A percentile compares a stretch with the other conserved stretches of the same genome.
phyloP scores from a whole-genome alignment of 35 echinoderm and acorn worm species.

The Heliocidaris erythrogramma region DNA sequence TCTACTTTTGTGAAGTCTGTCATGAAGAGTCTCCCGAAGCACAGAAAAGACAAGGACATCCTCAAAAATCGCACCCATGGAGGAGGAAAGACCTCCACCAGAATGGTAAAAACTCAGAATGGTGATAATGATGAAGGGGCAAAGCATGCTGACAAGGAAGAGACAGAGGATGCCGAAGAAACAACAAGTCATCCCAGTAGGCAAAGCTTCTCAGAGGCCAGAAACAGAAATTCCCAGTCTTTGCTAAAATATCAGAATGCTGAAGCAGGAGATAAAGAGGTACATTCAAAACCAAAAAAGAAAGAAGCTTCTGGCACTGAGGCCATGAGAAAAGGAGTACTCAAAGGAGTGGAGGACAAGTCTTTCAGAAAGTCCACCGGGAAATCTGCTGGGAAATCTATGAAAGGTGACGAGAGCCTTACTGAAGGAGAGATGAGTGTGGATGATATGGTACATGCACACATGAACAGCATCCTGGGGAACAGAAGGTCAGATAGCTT shows the following conservation, averaged over 20 bases:
- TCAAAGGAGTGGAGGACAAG: not conserved
- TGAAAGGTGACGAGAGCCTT: not conserved
- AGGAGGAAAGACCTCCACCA: not conserved
- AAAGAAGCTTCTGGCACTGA: not conserved
- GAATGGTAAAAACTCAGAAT: not conserved
- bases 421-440: conserved; percentile 16
- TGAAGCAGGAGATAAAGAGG: not conserved
- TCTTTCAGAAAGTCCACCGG: not conserved
- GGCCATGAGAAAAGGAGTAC: not conserved
- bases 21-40: conserved; percentile 26
- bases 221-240: not conserved
- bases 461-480: conserved; percentile 29
- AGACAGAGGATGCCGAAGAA: not conserved
- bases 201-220: not conserved
- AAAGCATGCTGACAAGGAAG: not conserved
- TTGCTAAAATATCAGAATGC: not conserved
- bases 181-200: not conserved
- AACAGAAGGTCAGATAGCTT: not conserved
- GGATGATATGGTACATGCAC: conserved; percentile 14
- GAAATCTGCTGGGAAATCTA: not conserved
- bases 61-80: not conserved
- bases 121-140: not conserved
- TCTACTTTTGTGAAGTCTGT: conserved; percentile 23
- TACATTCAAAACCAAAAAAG: not conserved
- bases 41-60: not conserved